Base-by-base conservation (phyloP, 2,888 invertebrate genomes). In the Eristalis intricaria region DNA sequence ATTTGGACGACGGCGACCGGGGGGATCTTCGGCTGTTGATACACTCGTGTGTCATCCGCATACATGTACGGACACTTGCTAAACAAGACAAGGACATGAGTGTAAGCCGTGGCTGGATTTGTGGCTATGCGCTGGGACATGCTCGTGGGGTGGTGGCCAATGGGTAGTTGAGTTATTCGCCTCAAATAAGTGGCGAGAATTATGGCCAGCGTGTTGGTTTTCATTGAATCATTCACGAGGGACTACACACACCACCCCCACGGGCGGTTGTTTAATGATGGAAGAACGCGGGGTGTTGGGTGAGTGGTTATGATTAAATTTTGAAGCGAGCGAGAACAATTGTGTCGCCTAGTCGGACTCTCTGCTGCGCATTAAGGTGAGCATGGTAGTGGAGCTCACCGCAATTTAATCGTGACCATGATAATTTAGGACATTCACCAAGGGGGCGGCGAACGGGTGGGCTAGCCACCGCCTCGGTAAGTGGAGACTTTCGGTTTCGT, bases 131-230 rank as follows among this genome's bases (percentile, higher is more conserved):
- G 63, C 26, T 32, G 32, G 29, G 29, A 29, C 29, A 29, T 29
- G 29, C 5, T 29, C 29, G 26, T 50, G 22, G 50, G 13, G 50
- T 23, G 15, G 26, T 64, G 58, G 60, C 56, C 61, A 23, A 0
- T 8, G 40, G 58, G 22, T 68, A 5, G 19, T 50, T 13, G 63
- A 23, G 64, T 32, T 65, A 60, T 56, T 61, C 81, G 69, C 74
- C 63, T 60, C 58, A 68, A 85, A 77, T 85, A 81, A 75, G 78
- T 71, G 83, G 74, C 65, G 70, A 60, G 69, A 84, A 76, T 80
- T 84, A 84, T 84, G 87, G 73, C 76, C 87, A 84, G 75, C 71
- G 84, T 84, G 87, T 87, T 87, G 87, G 84, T 84, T 76, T 84
- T 63, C 76, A 65, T 80, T 87, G 71, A 87, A 84, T 84, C 87